Conservation (phyloP, 2,888 invertebrate species). For the Euzetes globulus region DNA sequence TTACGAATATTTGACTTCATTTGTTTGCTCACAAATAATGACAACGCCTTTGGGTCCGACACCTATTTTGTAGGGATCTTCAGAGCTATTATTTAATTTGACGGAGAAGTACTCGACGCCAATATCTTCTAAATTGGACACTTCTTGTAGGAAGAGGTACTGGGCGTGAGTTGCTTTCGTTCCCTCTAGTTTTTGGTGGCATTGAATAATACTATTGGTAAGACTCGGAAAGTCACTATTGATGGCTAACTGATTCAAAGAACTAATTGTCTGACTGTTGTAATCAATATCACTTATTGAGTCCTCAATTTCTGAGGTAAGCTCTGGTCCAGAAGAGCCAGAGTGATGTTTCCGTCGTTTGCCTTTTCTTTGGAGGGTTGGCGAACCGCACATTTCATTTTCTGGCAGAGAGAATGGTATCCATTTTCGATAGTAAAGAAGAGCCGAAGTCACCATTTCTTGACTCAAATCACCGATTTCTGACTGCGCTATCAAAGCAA, state of each 20-base stretch:
- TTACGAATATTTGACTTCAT: constrained; percentile 2
- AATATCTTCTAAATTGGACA: constrained; percentile 68
- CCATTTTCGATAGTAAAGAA: constrained; percentile 39
- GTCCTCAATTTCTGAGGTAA: not conserved
- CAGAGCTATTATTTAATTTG: constrained; percentile 39
- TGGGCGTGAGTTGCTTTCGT: constrained; percentile 71
- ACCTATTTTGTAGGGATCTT: constrained; percentile 54
- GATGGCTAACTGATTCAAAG: not conserved
- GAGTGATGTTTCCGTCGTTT: constrained; percentile 32
- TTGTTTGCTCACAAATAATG: constrained; percentile 49
- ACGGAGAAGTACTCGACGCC: constrained; percentile 76
- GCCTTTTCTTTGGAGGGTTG: constrained; percentile 10
- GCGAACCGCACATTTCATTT: not conserved
- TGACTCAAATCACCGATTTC: constrained; percentile 61
- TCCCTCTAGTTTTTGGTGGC: constrained; percentile 50
- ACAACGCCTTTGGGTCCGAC: constrained; percentile 77
- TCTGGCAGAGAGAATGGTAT: constrained; percentile 37
- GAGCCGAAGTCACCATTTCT: constrained; percentile 29
- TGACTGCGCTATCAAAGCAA: constrained; percentile 68
- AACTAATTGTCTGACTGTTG: not conserved
- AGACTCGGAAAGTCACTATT: not conserved
- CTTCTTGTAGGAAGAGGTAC: constrained; percentile 72
- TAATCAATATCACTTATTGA: not conserved
- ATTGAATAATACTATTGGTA: constrained; percentile 39
- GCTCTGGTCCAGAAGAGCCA: constrained; percentile 17